A percentile compares a stretch with the other conserved stretches of the same genome.
Conservation (phyloP, 2,113 vertebrate genomes). For the Rattus rattus region DNA sequence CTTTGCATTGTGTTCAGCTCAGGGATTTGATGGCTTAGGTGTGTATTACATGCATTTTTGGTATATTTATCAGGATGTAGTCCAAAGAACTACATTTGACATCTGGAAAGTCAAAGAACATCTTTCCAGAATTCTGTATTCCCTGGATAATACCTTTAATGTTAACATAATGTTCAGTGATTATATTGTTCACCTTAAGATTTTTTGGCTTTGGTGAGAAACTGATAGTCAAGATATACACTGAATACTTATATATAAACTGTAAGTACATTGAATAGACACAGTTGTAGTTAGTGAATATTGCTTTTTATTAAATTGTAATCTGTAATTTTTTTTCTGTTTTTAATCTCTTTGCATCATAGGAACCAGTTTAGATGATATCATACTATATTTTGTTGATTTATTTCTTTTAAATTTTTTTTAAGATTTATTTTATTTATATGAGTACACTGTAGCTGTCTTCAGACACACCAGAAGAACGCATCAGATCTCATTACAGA, state of each 20-base stretch:
- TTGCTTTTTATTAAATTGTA: not conserved
- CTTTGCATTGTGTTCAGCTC: not conserved
- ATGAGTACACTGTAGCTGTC: too few relatives aligned
- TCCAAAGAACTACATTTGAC: not conserved
- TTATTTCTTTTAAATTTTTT: not conserved
- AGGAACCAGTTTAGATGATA: not conserved
- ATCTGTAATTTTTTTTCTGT: conserved; percentile 15
- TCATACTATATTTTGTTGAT: conserved; percentile 14
- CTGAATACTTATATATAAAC: not conserved
- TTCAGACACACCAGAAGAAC: too few relatives aligned
- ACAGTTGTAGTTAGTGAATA: not conserved
- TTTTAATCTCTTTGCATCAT: not conserved
- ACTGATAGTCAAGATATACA: not conserved
- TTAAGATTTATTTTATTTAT: too few relatives aligned
- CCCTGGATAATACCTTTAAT: not conserved
- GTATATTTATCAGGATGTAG: not conserved
- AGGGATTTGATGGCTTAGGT: not conserved
- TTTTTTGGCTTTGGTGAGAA: not conserved
- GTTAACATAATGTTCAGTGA: not conserved
- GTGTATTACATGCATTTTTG: not conserved
- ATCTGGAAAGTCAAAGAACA: not conserved
- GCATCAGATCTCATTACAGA: too few relatives aligned
- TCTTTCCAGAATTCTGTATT: not conserved
- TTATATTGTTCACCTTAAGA: not conserved
- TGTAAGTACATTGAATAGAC: not conserved